Evolutionary conservation across 2,113 vertebrate genomes (phyloP).

Genomic region (Calyptomena viridis): DNA sequence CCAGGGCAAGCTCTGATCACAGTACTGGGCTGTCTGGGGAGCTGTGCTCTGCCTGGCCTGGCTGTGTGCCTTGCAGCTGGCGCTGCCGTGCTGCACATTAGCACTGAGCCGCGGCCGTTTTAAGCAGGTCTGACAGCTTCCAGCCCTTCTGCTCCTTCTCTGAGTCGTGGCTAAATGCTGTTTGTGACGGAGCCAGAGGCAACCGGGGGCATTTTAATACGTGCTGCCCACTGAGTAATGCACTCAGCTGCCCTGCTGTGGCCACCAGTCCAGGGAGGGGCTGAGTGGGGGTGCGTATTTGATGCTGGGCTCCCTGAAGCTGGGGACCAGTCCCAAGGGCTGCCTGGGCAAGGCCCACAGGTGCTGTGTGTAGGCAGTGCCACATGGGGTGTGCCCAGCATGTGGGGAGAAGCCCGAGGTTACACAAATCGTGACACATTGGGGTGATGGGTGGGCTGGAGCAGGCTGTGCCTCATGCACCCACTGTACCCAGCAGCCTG

Average conservation of each 20-base stretch:
- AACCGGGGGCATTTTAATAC: neutral
- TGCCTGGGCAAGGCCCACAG: neutral
- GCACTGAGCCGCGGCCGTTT: neutral
- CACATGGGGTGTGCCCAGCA: accelerated
- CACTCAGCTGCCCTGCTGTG: neutral
- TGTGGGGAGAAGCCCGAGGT: accelerated
- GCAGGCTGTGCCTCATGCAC: neutral
- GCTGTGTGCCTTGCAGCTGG: neutral
- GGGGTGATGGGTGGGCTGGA: neutral
- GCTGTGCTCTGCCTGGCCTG: neutral
- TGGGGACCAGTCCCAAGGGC: neutral
- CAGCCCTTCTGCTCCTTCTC: slow-evolving; percentile 28
- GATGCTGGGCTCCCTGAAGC: neutral
- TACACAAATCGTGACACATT: neutral
- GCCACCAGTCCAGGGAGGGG: neutral
- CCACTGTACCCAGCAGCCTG: neutral
- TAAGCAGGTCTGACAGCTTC: slow-evolving; percentile 17
- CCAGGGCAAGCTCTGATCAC: neutral
- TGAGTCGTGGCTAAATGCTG: neutral
- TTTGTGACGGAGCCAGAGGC: neutral
- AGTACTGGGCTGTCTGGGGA: neutral
- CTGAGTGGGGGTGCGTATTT: neutral
- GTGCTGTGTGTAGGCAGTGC: accelerated
- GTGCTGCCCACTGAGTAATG: neutral
- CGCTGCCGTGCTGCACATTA: neutral